phyloP scores from a whole-genome alignment of 2,797 vertebrate species.

The Notolabrus celidotus region DNA sequence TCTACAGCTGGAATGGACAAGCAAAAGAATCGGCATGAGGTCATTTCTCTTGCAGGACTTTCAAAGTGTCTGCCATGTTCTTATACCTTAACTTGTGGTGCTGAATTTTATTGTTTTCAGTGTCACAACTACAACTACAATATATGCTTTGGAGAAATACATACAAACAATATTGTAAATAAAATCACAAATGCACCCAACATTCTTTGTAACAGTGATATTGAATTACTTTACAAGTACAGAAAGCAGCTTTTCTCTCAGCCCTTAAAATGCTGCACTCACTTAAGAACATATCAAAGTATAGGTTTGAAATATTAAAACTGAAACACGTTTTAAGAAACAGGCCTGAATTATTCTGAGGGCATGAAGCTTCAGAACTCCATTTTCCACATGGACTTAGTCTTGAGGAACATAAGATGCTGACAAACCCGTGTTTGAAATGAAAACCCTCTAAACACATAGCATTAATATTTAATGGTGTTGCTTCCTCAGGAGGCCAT shows the following conservation, averaged over 20 bases:
- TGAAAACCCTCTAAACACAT: conserved; percentile 86
- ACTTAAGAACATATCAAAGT: conserved; percentile 62
- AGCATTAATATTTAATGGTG: conserved; percentile 93
- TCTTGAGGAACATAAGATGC: conserved; percentile 78
- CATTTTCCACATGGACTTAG: conserved; percentile 70
- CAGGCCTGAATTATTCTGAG: conserved; percentile 71
- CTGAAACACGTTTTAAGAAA: conserved; percentile 79
- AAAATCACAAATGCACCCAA: conserved; percentile 51
- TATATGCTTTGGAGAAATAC: conserved; percentile 51
- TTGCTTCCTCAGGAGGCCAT: conserved; percentile 82
- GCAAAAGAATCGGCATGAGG: neutral
- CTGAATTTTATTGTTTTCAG: no score
- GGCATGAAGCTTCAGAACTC: conserved; percentile 58
- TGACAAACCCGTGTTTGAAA: conserved; percentile 82
- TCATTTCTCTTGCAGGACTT: conserved; percentile 10
- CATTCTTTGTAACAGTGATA: conserved; percentile 48
- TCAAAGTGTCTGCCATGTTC: conserved; percentile 7
- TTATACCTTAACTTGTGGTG: neutral
- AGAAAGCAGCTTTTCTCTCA: conserved; percentile 44
- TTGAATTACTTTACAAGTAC: conserved; percentile 20
- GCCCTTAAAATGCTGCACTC: conserved; percentile 65
- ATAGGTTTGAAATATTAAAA: conserved; percentile 72
- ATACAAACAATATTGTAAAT: conserved; percentile 52
- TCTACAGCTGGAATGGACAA: conserved; percentile 18
- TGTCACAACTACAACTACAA: conserved; percentile 35